Percentiles rank a stretch among this genome's conserved stretches.
Evolutionary conservation across 2,113 vertebrate genomes (phyloP).

Genomic region (Jaculus jaculus): DNA sequence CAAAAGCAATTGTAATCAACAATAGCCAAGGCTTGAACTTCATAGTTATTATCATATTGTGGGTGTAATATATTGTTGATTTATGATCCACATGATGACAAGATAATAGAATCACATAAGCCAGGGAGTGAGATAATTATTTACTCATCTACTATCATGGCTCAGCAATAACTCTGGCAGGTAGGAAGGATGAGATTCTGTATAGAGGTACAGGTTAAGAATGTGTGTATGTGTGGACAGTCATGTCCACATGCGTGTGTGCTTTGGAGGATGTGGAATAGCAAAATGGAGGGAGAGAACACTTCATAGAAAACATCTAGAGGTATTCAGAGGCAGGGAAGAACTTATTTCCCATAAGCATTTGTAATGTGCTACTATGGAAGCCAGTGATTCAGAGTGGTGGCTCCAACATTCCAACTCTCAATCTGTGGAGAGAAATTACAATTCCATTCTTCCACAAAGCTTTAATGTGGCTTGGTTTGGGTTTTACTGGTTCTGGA

Average conservation of each 20-base stretch:
- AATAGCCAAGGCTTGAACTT: constrained; percentile 18
- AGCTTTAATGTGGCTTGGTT: background rate
- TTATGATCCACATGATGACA: constrained; percentile 51
- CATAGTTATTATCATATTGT: constrained; percentile 15
- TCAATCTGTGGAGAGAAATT: background rate
- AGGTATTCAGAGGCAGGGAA: constrained; percentile 27
- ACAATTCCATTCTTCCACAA: background rate
- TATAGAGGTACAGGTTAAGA: background rate
- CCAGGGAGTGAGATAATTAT: constrained; percentile 12
- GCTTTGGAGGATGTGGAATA: background rate
- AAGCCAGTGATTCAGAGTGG: background rate
- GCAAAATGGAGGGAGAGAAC: background rate
- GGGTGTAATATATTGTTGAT: constrained; percentile 45
- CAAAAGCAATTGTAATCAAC: constrained; percentile 12
- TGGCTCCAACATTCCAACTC: background rate
- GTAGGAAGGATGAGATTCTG: background rate
- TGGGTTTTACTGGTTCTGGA: background rate
- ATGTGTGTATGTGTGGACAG: background rate
- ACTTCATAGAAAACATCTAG: background rate
- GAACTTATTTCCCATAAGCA: background rate
- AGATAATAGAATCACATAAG: constrained; percentile 39
- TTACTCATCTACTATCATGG: background rate
- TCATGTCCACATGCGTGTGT: background rate
- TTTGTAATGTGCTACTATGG: background rate
- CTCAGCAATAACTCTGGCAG: constrained; percentile 40